Conservation (phyloP, 1,140 invertebrate species). For the Macrobrachium rosenbergii region DNA sequence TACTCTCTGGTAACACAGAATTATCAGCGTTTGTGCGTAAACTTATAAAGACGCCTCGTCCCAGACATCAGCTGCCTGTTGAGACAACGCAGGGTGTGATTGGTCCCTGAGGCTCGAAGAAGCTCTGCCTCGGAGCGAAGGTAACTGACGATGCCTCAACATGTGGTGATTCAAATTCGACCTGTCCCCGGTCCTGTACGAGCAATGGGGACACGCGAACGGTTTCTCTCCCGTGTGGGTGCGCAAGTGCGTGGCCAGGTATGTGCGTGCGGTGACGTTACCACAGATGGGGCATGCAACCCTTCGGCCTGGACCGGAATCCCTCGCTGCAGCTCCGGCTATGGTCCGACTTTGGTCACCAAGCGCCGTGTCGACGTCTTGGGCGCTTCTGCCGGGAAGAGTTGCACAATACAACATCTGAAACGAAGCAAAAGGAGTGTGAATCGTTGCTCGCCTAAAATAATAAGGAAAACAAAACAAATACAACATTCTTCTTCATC, state of each 20-base stretch:
- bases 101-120: too few relatives aligned
- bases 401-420: slow-evolving; percentile 58
- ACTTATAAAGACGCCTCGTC: too few relatives aligned
- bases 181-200: slow-evolving; percentile 63
- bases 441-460: slow-evolving; percentile 41
- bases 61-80: too few relatives aligned
- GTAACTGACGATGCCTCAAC: slow-evolving; percentile 60
- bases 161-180: slow-evolving; percentile 65
- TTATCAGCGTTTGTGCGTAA: too few relatives aligned
- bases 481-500: slow-evolving; percentile 1
- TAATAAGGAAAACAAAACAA: slow-evolving; percentile 4
- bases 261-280: slow-evolving; percentile 64
- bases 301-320: slow-evolving; percentile 44
- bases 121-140: slow-evolving; percentile 37
- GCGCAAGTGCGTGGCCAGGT: slow-evolving; percentile 65
- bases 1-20: too few relatives aligned
- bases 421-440: slow-evolving; percentile 44
- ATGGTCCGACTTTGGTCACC: slow-evolving; percentile 41
- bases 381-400: slow-evolving; percentile 52
- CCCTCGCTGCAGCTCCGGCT: slow-evolving; percentile 45
- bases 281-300: slow-evolving; percentile 64
- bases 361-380: slow-evolving; percentile 52
- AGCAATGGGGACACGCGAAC: slow-evolving; percentile 65
- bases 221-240: too few relatives aligned
- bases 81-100: too few relatives aligned